Conservation (phyloP, 2,888 invertebrate genomes). For the Nymphalis polychloros region DNA sequence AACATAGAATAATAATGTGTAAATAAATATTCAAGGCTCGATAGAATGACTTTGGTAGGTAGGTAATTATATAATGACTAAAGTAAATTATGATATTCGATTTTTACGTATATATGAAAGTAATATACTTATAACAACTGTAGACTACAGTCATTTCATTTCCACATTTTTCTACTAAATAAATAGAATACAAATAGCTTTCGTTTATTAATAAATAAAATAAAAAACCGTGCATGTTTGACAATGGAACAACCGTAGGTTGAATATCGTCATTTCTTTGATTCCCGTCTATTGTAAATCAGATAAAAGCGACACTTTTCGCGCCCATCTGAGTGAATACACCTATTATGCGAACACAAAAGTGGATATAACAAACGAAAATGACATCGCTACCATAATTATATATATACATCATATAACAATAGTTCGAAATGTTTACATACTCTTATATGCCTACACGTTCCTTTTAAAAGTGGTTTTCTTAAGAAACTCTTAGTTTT, state of each 20-base stretch:
- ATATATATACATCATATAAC: neutral
- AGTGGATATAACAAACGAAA: constrained; percentile 77
- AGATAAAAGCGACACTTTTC: constrained; percentile 78
- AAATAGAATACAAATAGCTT: neutral
- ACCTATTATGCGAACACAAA: constrained; percentile 77
- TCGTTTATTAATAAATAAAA: constrained; percentile 20
- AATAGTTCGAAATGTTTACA: too few species aligned
- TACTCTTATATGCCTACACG: too few species aligned
- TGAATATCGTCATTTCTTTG: constrained; percentile 77
- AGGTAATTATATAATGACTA: too few species aligned
- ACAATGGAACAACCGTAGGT: constrained; percentile 42
- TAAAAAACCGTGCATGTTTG: constrained; percentile 28
- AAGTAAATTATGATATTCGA: too few species aligned
- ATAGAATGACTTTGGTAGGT: too few species aligned
- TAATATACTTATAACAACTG: too few species aligned
- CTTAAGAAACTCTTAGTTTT: too few species aligned
- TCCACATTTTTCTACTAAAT: neutral
- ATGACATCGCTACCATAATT: constrained; percentile 55
- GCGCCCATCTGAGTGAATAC: constrained; percentile 76
- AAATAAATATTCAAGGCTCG: too few species aligned
- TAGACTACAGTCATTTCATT: too few species aligned
- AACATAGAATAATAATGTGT: too few species aligned
- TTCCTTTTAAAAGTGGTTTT: too few species aligned
- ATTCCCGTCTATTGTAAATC: constrained; percentile 73
- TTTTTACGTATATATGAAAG: too few species aligned